phyloP scores from a whole-genome alignment of 1,140 invertebrate genomes.

The Helicoverpa armigera region DNA sequence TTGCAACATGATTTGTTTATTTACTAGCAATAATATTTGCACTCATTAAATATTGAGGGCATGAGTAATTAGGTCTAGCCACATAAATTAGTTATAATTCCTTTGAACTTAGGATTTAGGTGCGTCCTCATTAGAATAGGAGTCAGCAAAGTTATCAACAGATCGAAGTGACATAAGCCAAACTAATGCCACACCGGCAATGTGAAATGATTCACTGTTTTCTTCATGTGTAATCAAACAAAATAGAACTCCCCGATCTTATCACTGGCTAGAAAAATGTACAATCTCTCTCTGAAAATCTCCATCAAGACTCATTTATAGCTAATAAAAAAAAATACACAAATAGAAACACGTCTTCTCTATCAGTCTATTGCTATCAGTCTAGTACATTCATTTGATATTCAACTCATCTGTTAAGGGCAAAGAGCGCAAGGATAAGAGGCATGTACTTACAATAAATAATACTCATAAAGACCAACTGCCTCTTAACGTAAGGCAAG shows the following conservation, averaged over 20 bases:
- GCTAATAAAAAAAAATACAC: constrained; percentile 18
- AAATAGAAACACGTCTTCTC: constrained; percentile 15
- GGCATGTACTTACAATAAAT: neutral
- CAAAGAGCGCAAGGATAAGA: constrained; percentile 35
- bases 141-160: too few species aligned
- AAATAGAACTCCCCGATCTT: neutral
- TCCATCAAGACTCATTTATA: neutral
- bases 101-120: neutral
- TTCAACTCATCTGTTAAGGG: constrained; percentile 38
- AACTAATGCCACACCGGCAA: too few species aligned
- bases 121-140: neutral
- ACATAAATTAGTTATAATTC: constrained; percentile 9
- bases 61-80: constrained; percentile 14
- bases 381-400: constrained; percentile 38
- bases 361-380: neutral
- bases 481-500: neutral
- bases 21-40: constrained; percentile 30
- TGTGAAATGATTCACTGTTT: too few species aligned
- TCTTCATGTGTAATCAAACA: neutral
- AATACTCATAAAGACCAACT: constrained; percentile 5
- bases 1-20: constrained; percentile 41
- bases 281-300: neutral
- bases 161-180: too few species aligned
- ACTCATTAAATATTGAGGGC: constrained; percentile 33
- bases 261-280: neutral